Base-by-base conservation (phyloP, 2,113 vertebrate species). In the Gracilinanus agilis region DNA sequence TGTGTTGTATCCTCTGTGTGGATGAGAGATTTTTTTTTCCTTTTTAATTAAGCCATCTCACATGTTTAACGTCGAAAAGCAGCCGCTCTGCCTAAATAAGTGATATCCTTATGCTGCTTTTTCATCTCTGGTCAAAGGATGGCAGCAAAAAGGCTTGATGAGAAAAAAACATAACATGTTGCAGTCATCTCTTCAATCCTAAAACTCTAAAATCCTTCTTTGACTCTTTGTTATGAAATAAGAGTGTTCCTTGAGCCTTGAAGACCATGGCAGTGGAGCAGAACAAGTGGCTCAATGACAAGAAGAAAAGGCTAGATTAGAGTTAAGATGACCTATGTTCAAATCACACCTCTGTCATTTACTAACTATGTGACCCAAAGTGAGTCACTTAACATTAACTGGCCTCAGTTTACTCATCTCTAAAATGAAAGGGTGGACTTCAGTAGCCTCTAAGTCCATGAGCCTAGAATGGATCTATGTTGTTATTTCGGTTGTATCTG, bases 11-110 rank as follows among this genome's bases (percentile, higher is more conserved):
- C 24, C 44, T 90, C 89, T 10, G 27, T 53, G 49, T 90, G 49
- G 24, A 90, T 90, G 49, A 53, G 49, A 44, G 34, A n/a, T 83
- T 40, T 83, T 90, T 88, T 19, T 29, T 53, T 53, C 49, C 49
- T 90, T 90, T 90, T 90, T 90, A 90, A 90, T 90, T 90, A 90
- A 90, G 44, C 89, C 49, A 90, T 90, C 89, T 90, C 89, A 90
- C 44, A 90, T 90, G 89, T 90, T 90, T 44, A 90, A 90, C 44
- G 89, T 53, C 44, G 40, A 90, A 24, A 90, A 90, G 49, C 89
- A 90, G 89, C 49, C 44, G 49, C 89, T 90, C 25, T 53, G 44
- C 89, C 44, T 90, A 53, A 90, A 90, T 49, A 90, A 90, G 89
- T 90, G 89, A 90, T 90, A 49, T 90, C 49, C 89, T 53, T 90